phyloP scores from a whole-genome alignment of 2,113 vertebrate genomes.

The Seriola quinqueradiata region DNA sequence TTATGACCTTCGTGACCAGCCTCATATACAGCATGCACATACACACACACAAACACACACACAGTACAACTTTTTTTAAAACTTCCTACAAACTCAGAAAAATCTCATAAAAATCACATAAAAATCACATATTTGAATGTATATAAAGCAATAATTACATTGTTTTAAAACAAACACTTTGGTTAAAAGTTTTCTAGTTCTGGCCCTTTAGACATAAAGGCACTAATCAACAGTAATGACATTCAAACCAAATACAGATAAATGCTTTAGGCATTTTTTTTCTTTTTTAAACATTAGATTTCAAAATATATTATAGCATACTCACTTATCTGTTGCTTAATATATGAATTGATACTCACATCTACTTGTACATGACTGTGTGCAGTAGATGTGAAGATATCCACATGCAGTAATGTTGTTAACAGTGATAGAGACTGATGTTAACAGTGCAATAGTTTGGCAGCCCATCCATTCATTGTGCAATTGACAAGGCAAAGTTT shows the following conservation, averaged over 20 bases:
- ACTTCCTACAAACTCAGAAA: neutral
- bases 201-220: neutral
- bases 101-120: slow-evolving; percentile 4
- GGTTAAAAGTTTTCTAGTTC: neutral
- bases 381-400: neutral
- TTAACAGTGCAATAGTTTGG: neutral
- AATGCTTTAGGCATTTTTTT: neutral
- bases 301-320: neutral
- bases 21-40: slow-evolving; percentile 23
- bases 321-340: too few relatives aligned
- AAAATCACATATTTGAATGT: neutral
- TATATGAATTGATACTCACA: too few relatives aligned
- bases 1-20: slow-evolving; percentile 67
- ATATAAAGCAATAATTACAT: neutral
- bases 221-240: neutral
- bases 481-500: neutral
- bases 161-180: neutral
- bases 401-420: neutral
- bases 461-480: neutral
- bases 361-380: too few relatives aligned
- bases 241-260: neutral
- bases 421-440: neutral
- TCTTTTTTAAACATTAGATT: neutral
- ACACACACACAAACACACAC: slow-evolving; percentile 15
- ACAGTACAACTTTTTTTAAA: slow-evolving; percentile 11